phyloP scores from a whole-genome alignment of 1,140 invertebrate species.

The Drosophila tropicalis region DNA sequence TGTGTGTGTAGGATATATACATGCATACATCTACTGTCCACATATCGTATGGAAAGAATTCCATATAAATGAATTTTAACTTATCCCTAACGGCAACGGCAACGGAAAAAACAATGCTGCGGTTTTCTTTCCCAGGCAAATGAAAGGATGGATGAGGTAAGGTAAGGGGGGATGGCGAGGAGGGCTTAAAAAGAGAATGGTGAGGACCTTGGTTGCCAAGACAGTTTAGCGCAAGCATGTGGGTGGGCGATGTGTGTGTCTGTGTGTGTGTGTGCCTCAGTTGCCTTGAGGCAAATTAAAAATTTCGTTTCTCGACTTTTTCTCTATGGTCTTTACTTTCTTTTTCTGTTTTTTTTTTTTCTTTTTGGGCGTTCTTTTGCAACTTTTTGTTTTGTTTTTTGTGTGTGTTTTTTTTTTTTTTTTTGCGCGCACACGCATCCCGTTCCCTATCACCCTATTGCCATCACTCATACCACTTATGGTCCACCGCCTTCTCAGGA shows the following conservation, averaged over 20 bases:
- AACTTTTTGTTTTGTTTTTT: neutral
- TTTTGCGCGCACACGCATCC: conserved; percentile 3
- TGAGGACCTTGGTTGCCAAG: conserved; percentile 50
- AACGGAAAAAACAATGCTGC: conserved; percentile 58
- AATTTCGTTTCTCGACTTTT: conserved; percentile 79
- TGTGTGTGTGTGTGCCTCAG: conserved; percentile 32
- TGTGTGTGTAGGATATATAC: too few species aligned
- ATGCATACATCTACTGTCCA: conserved; percentile 2
- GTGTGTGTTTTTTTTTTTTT: too few species aligned
- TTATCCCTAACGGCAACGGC: neutral
- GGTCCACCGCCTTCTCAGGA: conserved; percentile 1
- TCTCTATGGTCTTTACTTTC: conserved; percentile 68
- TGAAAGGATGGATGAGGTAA: neutral
- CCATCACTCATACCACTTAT: too few species aligned
- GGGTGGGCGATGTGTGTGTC: conserved; percentile 20
- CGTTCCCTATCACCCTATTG: neutral
- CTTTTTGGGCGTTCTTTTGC: conserved; percentile 20
- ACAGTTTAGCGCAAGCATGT: conserved; percentile 38
- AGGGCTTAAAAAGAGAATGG: neutral
- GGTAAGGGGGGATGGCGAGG: too few species aligned
- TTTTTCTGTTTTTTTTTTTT: conserved; percentile 47
- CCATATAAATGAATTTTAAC: conserved; percentile 27
- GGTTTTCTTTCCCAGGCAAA: conserved; percentile 20
- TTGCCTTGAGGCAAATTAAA: conserved; percentile 79
- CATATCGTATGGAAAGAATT: conserved; percentile 11